Conservation (phyloP, 2,113 vertebrate genomes). For the Carettochelys insculpta region DNA sequence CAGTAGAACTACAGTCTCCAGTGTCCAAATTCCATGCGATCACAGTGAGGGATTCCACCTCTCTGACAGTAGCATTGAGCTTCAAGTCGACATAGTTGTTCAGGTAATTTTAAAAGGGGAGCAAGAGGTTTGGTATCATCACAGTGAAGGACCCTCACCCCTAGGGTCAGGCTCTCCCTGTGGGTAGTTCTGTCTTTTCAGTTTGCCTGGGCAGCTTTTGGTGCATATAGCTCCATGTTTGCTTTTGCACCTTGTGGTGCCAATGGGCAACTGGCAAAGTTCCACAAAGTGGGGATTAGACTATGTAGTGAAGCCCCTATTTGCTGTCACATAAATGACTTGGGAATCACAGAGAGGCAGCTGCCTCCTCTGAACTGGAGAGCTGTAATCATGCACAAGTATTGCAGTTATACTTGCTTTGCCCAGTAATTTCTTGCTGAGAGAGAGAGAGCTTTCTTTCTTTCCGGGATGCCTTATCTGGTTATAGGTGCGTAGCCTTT, state of each 20-base stretch:
- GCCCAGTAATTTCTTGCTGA: background rate
- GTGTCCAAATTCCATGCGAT: background rate
- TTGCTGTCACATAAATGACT: background rate
- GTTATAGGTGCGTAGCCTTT: background rate
- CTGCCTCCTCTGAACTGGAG: constrained; percentile 49
- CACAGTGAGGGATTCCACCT: fast-evolving
- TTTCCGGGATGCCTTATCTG: background rate
- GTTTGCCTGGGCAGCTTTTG: fast-evolving
- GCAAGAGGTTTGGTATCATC: fast-evolving
- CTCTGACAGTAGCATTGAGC: background rate
- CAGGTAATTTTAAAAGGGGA: fast-evolving
- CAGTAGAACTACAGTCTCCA: background rate
- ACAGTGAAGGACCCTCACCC: fast-evolving
- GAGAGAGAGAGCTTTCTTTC: too few relatives aligned
- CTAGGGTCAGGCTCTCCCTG: fast-evolving
- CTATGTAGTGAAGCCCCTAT: too few relatives aligned
- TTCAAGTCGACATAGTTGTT: background rate
- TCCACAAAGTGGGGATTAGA: background rate
- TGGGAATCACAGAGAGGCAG: background rate
- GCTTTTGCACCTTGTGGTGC: background rate
- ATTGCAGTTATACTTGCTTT: constrained; percentile 33
- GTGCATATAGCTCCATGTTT: fast-evolving
- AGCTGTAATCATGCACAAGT: constrained; percentile 38
- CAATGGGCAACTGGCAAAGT: background rate
- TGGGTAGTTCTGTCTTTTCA: background rate